These are phyloP conservation scores for Lasius fuliginosus DNA, from an alignment of 2,888 invertebrate genomes.

Conservation along the genomic window DNA sequence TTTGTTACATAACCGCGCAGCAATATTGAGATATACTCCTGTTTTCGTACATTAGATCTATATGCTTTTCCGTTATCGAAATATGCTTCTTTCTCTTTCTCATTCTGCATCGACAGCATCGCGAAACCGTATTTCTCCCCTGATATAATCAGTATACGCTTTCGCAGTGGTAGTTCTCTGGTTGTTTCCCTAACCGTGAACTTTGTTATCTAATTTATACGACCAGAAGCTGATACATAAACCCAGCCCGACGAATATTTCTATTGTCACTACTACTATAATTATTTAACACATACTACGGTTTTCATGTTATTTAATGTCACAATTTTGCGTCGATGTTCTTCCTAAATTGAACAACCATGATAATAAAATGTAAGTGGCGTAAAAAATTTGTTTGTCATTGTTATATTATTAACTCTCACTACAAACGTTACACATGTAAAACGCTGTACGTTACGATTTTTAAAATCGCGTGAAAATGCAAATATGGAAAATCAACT, in stretches of 20 bases:
- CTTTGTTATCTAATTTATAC: conserved; percentile 48
- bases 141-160: conserved; percentile 25
- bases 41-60: not conserved
- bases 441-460: not conserved
- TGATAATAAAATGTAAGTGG: not conserved
- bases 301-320: not conserved
- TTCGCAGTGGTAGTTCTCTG: conserved; percentile 1
- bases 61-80: not conserved
- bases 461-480: not conserved
- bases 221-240: conserved; percentile 36
- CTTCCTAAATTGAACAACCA: not conserved
- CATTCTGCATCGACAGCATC: conserved; percentile 1
- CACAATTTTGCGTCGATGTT: not conserved
- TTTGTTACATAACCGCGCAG: not conserved
- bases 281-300: conserved; percentile 17
- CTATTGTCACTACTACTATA: conserved; percentile 21
- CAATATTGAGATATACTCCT: not conserved
- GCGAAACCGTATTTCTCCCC: not conserved
- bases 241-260: conserved; percentile 2
- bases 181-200: conserved; percentile 36
- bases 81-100: not conserved
- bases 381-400: not conserved
- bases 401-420: conserved; percentile 7
- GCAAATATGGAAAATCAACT: not conserved
- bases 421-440: not conserved